These are phyloP conservation scores for Chiloscyllium punctatum DNA, from an alignment of 2,797 vertebrate species.

Conservation along the genomic window DNA sequence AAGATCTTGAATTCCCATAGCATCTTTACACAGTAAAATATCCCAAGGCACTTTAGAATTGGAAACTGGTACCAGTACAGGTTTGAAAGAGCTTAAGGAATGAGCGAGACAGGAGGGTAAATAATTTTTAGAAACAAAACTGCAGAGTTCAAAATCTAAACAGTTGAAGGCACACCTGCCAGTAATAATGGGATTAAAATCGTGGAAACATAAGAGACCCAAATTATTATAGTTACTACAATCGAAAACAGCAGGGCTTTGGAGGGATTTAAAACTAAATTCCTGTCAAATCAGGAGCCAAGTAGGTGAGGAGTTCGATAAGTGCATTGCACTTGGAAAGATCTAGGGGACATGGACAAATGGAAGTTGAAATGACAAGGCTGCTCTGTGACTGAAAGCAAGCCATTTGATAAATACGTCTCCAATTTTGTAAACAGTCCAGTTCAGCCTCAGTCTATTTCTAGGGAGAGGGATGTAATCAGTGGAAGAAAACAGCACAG, in stretches of 20 bases:
- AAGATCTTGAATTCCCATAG: background rate
- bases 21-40: background rate
- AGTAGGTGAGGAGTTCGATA: background rate
- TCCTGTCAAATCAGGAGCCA: background rate
- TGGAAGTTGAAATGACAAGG: background rate
- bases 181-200: background rate
- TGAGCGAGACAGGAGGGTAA: background rate
- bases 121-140: background rate
- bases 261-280: background rate
- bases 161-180: background rate
- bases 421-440: background rate
- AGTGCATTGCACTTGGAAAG: background rate
- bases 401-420: background rate
- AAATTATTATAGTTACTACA: background rate
- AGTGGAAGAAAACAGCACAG: background rate
- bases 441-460: background rate
- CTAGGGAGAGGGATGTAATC: background rate
- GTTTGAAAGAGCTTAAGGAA: background rate
- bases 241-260: background rate
- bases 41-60: background rate
- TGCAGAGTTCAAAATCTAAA: background rate
- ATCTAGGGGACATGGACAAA: background rate
- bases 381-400: background rate
- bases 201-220: background rate
- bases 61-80: background rate